These are phyloP conservation scores for Drosophila asahinai DNA, from an alignment of 1,140 invertebrate genomes.

Conservation along the genomic window DNA sequence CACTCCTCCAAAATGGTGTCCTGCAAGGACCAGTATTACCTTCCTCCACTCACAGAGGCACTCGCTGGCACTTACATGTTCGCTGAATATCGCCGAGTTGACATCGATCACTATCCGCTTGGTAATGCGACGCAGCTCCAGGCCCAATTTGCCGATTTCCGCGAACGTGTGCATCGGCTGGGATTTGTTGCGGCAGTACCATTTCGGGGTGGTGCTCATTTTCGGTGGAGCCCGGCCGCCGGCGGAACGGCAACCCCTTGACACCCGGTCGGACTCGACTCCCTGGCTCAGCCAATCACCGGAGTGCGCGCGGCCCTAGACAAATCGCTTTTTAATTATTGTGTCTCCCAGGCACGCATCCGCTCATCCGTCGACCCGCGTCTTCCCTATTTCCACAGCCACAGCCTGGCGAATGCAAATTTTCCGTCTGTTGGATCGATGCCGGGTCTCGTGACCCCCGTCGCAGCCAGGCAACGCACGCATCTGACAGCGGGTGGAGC, in stretches of 20 bases:
- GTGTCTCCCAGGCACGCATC: conserved; percentile 80
- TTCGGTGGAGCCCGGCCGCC: conserved; percentile 51
- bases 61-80: conserved; percentile 63
- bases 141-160: conserved; percentile 77
- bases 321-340: conserved; percentile 82
- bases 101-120: conserved; percentile 81
- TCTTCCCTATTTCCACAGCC: conserved; percentile 49
- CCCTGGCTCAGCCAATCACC: conserved; percentile 53
- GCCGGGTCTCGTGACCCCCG: conserved; percentile 35
- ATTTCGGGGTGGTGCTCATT: conserved; percentile 83
- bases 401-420: conserved; percentile 71
- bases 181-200: conserved; percentile 84
- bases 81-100: conserved; percentile 77
- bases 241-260: conserved; percentile 31
- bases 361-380: conserved; percentile 33
- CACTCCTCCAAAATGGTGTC: conserved; percentile 81
- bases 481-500: conserved; percentile 39
- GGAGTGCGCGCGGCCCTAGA: conserved; percentile 51
- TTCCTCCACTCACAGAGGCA: rapidly evolving
- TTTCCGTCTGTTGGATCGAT: conserved; percentile 74
- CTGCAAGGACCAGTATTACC: conserved; percentile 15
- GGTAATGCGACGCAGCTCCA: conserved; percentile 75
- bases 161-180: conserved; percentile 83
- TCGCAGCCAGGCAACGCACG: conserved; percentile 72
- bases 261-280: conserved; percentile 7